Evolutionary conservation across 2,888 invertebrate genomes (phyloP).

Genomic region (Sinhomidia bicolor): DNA sequence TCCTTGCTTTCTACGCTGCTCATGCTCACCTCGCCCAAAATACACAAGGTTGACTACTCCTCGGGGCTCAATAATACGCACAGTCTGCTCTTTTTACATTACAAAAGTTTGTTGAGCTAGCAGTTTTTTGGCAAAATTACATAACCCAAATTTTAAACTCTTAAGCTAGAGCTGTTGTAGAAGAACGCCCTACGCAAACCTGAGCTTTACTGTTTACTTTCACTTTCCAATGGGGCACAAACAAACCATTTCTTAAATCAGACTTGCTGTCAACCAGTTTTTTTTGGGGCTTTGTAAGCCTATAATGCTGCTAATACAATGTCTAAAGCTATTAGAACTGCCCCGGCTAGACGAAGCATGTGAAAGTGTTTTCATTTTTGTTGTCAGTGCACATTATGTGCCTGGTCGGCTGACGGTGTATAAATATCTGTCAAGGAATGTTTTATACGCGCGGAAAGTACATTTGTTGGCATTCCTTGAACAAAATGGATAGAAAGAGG

Average conservation of each 20-base stretch:
- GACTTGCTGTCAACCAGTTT: conserved; percentile 48
- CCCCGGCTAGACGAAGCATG: neutral
- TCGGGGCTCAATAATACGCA: no score
- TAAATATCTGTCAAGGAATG: conserved; percentile 35
- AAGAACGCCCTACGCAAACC: no score
- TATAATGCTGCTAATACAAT: no score
- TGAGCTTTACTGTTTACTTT: no score
- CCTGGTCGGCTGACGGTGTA: neutral
- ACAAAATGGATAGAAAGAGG: neutral
- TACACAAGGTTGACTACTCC: no score
- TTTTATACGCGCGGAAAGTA: conserved; percentile 49
- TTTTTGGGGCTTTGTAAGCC: neutral
- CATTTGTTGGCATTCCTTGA: conserved; percentile 4
- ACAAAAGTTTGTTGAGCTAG: no score
- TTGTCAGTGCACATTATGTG: neutral
- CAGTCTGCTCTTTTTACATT: no score
- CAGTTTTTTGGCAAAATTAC: conserved; percentile 5
- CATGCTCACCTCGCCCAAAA: conserved; percentile 10
- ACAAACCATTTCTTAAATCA: conserved; percentile 37
- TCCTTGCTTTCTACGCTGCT: no score
- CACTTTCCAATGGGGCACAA: neutral
- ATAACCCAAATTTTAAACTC: neutral
- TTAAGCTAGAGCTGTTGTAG: neutral
- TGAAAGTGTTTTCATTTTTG: conserved; percentile 8
- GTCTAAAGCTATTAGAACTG: no score